Evolutionary conservation across 2,888 invertebrate species (phyloP), one percentile per base, ranked within the genome.

Genomic region (Hyalella azteca): DNA sequence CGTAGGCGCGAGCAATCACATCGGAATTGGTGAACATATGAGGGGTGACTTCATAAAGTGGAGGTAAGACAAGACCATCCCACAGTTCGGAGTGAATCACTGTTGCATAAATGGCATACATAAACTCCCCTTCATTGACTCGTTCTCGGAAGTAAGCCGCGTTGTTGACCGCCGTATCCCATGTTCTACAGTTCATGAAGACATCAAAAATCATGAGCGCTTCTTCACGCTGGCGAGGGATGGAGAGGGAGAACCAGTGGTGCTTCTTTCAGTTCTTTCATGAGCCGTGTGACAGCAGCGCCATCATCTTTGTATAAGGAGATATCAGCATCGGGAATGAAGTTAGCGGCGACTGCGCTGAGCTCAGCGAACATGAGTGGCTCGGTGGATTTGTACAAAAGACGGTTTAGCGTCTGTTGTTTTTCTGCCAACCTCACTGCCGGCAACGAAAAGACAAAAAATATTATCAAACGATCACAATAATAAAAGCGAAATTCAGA

Each of bases 131-230:
- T 84, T 91, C 91, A 87, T 93, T 93, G 39, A 92, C 86, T 86
- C 90, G 87, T 79, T 91, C 88, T 75, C 93, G 92, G 36, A 93
- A 90, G 90, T 91, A 93, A 49, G 91, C 91, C 48, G 92, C 93
- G 15, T 92, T 91, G 81, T 90, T 89, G 87, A 90, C 90, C 89
- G 94, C 93, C 49, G 92, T 92, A 29, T 91, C 90, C 87, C 91
- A 93, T 87, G 93, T 91, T 87, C 92, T 92, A 85, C 93, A 92
- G 80, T 91, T 91, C 88, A 90, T 91, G 85, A 94, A 89, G 80
- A 92, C 88, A 86, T 92, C 91, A 88, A 92, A 92, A 32, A 94
- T 88, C 5, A 91, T 90, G 5, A 90, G 87, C 13, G 91, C 92
- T 86, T 94, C 92, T 85, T 90, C 90, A 77, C 90, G 89, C 81